Evolutionary conservation across 2,888 invertebrate genomes (phyloP), one percentile per base, ranked within the genome.

Genomic region (Aleiodes leptofemur): DNA sequence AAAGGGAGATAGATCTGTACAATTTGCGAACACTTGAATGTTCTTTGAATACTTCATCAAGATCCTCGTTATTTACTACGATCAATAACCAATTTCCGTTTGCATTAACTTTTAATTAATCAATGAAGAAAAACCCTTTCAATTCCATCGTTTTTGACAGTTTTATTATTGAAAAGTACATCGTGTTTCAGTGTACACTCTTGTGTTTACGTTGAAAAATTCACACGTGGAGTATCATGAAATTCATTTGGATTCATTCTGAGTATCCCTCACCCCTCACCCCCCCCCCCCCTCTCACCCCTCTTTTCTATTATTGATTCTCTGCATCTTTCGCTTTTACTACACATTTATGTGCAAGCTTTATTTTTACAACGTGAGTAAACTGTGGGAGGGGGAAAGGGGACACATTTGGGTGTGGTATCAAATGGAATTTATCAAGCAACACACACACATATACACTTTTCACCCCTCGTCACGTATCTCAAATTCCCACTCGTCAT

Each of bases 331-430:
- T 23, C 23, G 23, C 56, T 59, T n/a, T 59, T 43, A 43, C 11
- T 48, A 8, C 23, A 43, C 48, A 48, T 64, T 64, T 48, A 16
- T 14, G 43, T 43, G 23, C 11, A n/a, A 23, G 59, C 43, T 38
- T 29, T 38, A 38, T 38, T 64, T 34, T 64, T 16, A 11, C 13
- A 11, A 29, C 43, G 16, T 16, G 16, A 7, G 4, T 3, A 16
- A 64, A 64, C 48, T 64, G 64, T 5, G 59, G 34, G 23, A 23
- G 23, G 23, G 23, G 23, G 23, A 2, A 23, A 2, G 23, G 23
- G 31, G 38, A 61, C 34, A 61, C 34, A 61, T 61, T 61, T 61
- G 61, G 64, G 64, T 64, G 64, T 64, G 64, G 64, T 48, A 59
- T 64, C n/a, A n/a, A 56, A 38, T 16, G 14, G 9, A 16, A 64